A percentile compares a stretch with the other conserved stretches of the same genome.
Evolutionary conservation across 2,888 invertebrate genomes (phyloP).

Genomic region (Pyralis farinalis): DNA sequence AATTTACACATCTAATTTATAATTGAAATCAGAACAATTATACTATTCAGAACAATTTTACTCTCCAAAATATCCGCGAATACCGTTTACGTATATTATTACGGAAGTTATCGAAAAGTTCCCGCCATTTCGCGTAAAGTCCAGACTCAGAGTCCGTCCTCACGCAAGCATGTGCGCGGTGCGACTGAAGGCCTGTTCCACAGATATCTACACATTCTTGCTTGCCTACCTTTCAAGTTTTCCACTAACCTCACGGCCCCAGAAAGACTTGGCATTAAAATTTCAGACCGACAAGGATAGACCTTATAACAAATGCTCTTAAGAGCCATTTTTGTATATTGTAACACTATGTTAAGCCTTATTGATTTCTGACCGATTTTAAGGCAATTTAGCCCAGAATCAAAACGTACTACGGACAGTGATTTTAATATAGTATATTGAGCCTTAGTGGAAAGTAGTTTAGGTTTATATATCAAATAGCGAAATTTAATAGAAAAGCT

Average conservation of each 20-base stretch:
- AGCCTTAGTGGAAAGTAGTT: not conserved
- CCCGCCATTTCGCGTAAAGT: conserved; percentile 50
- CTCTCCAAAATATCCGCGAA: conserved; percentile 12
- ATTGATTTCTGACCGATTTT: conserved; percentile 16
- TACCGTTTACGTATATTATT: conserved; percentile 35
- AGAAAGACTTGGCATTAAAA: conserved; percentile 26
- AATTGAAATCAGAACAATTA: not conserved
- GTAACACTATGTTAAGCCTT: conserved; percentile 11
- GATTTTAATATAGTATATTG: conserved; percentile 14
- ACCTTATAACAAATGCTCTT: not conserved
- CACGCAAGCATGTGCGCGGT: conserved; percentile 65
- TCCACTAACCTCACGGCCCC: conserved; percentile 25
- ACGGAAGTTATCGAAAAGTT: conserved; percentile 67
- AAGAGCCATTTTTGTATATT: not conserved
- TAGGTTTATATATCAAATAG: conserved; percentile 28
- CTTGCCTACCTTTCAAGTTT: conserved; percentile 73
- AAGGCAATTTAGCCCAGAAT: conserved; percentile 22
- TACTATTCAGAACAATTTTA: conserved; percentile 3
- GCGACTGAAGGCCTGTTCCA: conserved; percentile 66
- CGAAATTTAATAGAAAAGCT: conserved; percentile 39
- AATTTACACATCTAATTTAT: not conserved
- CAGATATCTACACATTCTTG: conserved; percentile 60
- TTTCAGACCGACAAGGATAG: not conserved
- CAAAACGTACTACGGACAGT: conserved; percentile 30
- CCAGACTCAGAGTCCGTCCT: conserved; percentile 40